Conservation (phyloP, 1,140 invertebrate species). For the Trypoxylus dichotomus region DNA sequence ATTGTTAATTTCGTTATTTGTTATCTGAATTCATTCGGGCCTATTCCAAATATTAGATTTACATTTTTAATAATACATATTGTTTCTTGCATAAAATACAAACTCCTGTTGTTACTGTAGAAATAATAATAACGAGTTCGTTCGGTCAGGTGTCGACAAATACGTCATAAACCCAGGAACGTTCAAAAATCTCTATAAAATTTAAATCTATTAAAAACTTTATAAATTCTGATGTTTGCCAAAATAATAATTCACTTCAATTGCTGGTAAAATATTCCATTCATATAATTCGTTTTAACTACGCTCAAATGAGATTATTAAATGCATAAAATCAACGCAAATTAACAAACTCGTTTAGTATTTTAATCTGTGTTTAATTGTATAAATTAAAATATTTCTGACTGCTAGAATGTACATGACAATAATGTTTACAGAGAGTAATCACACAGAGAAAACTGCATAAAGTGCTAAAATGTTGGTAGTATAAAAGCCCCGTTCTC, state of each 20-base stretch:
- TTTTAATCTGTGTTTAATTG: conserved; percentile 15
- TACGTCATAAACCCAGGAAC: too few species aligned
- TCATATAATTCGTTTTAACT: background rate
- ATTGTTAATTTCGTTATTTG: too few species aligned
- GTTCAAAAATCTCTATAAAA: too few species aligned
- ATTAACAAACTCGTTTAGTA: conserved; percentile 14
- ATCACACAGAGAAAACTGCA: background rate
- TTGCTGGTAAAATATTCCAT: background rate
- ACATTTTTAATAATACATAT: too few species aligned
- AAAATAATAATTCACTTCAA: conserved; percentile 13
- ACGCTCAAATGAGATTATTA: background rate
- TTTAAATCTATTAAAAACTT: too few species aligned
- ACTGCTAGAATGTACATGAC: background rate
- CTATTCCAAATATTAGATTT: too few species aligned
- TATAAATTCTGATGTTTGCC: background rate
- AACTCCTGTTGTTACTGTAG: too few species aligned
- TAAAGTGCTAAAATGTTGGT: background rate
- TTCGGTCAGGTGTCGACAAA: too few species aligned
- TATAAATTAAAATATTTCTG: conserved; percentile 11
- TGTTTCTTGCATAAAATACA: too few species aligned
- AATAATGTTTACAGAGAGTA: background rate
- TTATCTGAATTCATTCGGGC: too few species aligned
- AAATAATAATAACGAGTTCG: too few species aligned
- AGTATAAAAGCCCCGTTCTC: background rate
- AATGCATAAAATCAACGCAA: background rate